phyloP scores from a whole-genome alignment of 2,888 invertebrate species.

The Hydraecia micacea region DNA sequence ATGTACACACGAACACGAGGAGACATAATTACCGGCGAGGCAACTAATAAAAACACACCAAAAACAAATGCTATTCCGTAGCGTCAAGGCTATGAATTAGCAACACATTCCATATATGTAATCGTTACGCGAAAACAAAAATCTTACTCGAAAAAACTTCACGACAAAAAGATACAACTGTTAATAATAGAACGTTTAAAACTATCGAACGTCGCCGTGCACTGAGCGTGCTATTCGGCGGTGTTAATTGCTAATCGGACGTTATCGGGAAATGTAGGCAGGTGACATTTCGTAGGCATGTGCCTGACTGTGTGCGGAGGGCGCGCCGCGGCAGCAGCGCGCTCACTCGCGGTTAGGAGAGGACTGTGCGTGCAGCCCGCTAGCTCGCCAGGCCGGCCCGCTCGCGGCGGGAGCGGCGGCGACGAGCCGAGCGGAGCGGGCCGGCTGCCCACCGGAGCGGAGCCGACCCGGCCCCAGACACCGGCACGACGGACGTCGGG shows the following conservation, averaged over 20 bases:
- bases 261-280: slow-evolving; percentile 84
- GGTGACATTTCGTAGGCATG: slow-evolving; percentile 86
- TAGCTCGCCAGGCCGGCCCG: slow-evolving; percentile 67
- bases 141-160: slow-evolving; percentile 79
- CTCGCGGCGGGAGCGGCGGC: slow-evolving; percentile 69
- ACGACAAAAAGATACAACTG: slow-evolving; percentile 71
- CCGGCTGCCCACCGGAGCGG: slow-evolving; percentile 65
- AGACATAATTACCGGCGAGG: slow-evolving; percentile 76
- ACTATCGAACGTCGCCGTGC: slow-evolving; percentile 74
- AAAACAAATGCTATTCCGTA: slow-evolving; percentile 71
- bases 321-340: slow-evolving; percentile 88
- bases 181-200: slow-evolving; percentile 64
- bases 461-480: slow-evolving; percentile 56
- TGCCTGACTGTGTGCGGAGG: slow-evolving; percentile 79
- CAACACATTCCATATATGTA: slow-evolving; percentile 85
- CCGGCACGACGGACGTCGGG: slow-evolving; percentile 39
- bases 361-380: slow-evolving; percentile 84
- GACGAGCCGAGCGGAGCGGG: slow-evolving; percentile 44
- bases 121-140: slow-evolving; percentile 66
- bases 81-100: slow-evolving; percentile 83
- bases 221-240: slow-evolving; percentile 82
- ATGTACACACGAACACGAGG: slow-evolving; percentile 75
- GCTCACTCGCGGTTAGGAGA: slow-evolving; percentile 88
- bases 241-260: slow-evolving; percentile 82
- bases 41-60: slow-evolving; percentile 74